Evolutionary conservation across 1,140 invertebrate genomes (phyloP).

Genomic region (Tachypleus tridentatus): DNA sequence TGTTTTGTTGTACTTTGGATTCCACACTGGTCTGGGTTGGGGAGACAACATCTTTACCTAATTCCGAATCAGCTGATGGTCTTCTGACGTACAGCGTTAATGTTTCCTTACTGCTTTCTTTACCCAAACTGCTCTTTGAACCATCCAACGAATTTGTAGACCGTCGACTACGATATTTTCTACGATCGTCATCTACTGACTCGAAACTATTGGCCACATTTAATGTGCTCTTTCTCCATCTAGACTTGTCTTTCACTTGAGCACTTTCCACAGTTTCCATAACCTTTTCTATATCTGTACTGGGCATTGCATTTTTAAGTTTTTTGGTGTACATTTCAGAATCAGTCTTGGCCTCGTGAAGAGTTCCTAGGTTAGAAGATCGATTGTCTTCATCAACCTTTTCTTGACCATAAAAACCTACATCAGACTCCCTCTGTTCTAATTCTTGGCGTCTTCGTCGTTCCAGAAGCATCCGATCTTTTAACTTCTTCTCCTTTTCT

Average conservation of each 20-base stretch:
- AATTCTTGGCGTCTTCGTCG: conserved; percentile 22
- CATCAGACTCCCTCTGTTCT: conserved; percentile 13
- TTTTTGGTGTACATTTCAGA: conserved; percentile 15
- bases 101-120: not conserved
- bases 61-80: conserved; percentile 3
- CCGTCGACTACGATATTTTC: conserved; percentile 9
- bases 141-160: no score
- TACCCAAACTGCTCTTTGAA: not conserved
- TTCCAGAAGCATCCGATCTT: conserved; percentile 15
- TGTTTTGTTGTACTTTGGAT: not conserved
- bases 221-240: conserved; percentile 58
- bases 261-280: conserved; percentile 75
- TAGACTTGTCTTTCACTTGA: conserved; percentile 52
- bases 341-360: conserved; percentile 48
- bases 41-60: conserved; percentile 1
- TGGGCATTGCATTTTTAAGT: conserved; percentile 49
- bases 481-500: conserved; percentile 34
- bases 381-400: conserved; percentile 49
- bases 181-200: conserved; percentile 18
- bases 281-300: conserved; percentile 64
- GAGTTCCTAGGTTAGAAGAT: conserved; percentile 48
- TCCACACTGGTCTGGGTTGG: not conserved
- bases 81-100: conserved; percentile 1
- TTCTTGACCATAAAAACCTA: conserved; percentile 2
- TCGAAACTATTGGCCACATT: conserved; percentile 50